These are phyloP conservation scores for Deilephila porcellus DNA, from an alignment of 2,888 invertebrate species.

Conservation along the genomic window DNA sequence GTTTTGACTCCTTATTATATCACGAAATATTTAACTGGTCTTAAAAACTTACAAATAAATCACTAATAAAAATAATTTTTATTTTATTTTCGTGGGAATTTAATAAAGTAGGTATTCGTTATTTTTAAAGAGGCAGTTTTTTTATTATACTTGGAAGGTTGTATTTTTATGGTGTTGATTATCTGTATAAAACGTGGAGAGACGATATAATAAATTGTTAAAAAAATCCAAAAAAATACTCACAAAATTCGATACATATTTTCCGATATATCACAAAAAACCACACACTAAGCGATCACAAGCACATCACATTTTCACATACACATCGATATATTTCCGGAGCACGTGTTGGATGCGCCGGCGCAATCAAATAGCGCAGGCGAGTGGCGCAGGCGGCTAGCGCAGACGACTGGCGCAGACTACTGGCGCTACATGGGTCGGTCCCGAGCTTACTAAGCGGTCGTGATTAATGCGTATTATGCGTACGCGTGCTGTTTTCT, in stretches of 20 bases:
- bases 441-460: conserved; percentile 41
- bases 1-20: no score
- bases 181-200: no score
- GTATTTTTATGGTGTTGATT: no score
- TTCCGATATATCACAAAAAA: conserved; percentile 37
- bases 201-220: not conserved
- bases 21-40: no score
- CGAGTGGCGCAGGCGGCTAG: not conserved
- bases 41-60: no score
- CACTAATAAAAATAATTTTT: no score
- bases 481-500: conserved; percentile 20
- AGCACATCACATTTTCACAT: conserved; percentile 38
- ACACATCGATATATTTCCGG: conserved; percentile 37
- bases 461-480: conserved; percentile 34
- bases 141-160: no score
- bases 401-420: conserved; percentile 16
- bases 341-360: conserved; percentile 25
- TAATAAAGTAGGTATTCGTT: no score
- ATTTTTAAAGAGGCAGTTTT: no score
- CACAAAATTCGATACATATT: conserved; percentile 47
- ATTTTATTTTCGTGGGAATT: no score
- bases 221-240: conserved; percentile 36
- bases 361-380: conserved; percentile 12
- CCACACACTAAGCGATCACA: conserved; percentile 41
- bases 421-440: conserved; percentile 28